Conservation (phyloP, 2,888 invertebrate species). For the Strigamia crassipes region DNA sequence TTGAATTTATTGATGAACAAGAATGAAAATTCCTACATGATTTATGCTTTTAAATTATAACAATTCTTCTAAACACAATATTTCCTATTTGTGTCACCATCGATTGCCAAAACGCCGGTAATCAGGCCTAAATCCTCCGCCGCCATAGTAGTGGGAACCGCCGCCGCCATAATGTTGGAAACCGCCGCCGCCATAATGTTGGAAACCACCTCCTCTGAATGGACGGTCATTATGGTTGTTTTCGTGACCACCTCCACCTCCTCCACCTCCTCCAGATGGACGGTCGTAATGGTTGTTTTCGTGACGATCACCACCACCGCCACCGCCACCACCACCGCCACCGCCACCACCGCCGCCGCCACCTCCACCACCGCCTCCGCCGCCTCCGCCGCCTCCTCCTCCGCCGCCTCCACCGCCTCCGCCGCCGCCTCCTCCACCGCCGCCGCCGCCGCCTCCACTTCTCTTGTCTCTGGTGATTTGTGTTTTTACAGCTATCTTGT, state of each 20-base stretch:
- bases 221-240: too few species aligned
- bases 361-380: neutral
- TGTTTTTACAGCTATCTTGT: neutral
- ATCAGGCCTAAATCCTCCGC: neutral
- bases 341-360: neutral
- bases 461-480: neutral
- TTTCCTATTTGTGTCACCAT: neutral
- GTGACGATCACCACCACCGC: too few species aligned
- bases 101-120: neutral
- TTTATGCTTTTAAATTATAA: neutral
- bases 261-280: neutral
- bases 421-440: neutral
- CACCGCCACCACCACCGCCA: neutral
- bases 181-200: neutral
- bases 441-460: conserved; percentile 13
- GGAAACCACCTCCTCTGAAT: neutral
- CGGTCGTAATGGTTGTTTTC: too few species aligned
- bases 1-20: too few species aligned
- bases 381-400: neutral
- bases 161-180: neutral
- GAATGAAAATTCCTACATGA: neutral
- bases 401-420: neutral
- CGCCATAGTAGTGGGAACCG: neutral
- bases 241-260: too few species aligned
- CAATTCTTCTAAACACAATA: neutral